A percentile compares a stretch with the other conserved stretches of the same genome.
phyloP scores from a whole-genome alignment of 2,113 vertebrate genomes.

The human (Homo sapiens) region GRCh38 chr20:38455501-38456000 shows the following conservation, averaged over 20 bases:
- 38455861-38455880: not conserved
- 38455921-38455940: conserved; percentile 37
- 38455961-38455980: conserved; percentile 4
- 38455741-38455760: conserved; percentile 25
- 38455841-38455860: conserved; percentile 32
- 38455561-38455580: not conserved
- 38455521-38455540: not conserved
- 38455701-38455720: conserved; percentile 23
- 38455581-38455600: not conserved
- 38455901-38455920: conserved; percentile 42
- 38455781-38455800: not conserved
- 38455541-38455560: conserved; percentile 16
- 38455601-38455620: not conserved
- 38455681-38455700: conserved; percentile 27
- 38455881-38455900: not conserved
- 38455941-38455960: conserved; percentile 45
- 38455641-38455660: not conserved
- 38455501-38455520: not conserved
- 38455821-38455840: not conserved
- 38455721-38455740: conserved; percentile 55
- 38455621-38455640: not conserved
- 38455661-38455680: conserved; percentile 54
- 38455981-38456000: conserved; percentile 22
- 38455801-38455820: not conserved
- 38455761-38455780: not conserved